These are phyloP conservation scores for Rhinella marina DNA, from an alignment of 2,797 vertebrate species.

Conservation along the genomic window DNA sequence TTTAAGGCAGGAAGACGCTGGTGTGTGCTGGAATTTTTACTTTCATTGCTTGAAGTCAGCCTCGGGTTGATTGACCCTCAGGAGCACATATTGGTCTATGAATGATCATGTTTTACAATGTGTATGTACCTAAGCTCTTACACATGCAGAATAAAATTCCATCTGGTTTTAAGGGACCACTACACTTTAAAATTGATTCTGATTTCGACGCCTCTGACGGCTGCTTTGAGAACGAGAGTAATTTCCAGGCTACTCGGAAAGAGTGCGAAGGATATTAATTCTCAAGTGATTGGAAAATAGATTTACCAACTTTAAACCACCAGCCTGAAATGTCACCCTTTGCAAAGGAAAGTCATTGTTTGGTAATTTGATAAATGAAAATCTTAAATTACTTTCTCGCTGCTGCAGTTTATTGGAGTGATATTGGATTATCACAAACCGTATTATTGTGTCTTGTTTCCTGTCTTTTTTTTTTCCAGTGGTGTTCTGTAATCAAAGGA, in stretches of 20 bases:
- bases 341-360: constrained; percentile 43
- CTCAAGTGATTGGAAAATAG: constrained; percentile 55
- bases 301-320: constrained; percentile 54
- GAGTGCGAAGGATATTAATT: constrained; percentile 52
- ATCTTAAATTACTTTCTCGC: constrained; percentile 51
- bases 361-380: constrained; percentile 54
- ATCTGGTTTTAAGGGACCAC: constrained; percentile 47
- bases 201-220: constrained; percentile 52
- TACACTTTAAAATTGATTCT: constrained; percentile 55
- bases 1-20: not conserved
- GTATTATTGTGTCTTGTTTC: constrained; percentile 39
- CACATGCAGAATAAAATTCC: constrained; percentile 34
- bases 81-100: not conserved
- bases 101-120: not conserved
- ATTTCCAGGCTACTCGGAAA: constrained; percentile 39
- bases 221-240: constrained; percentile 59
- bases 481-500: constrained; percentile 38
- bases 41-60: not conserved
- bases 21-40: not conserved
- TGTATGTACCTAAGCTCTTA: constrained; percentile 14
- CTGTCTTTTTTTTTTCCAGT: constrained; percentile 10
- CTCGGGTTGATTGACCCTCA: not conserved
- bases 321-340: constrained; percentile 52
- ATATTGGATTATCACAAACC: constrained; percentile 56
- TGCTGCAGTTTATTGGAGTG: constrained; percentile 43